phyloP scores from a whole-genome alignment of 2,797 vertebrate genomes.

The Sylvilagus floridanus region DNA sequence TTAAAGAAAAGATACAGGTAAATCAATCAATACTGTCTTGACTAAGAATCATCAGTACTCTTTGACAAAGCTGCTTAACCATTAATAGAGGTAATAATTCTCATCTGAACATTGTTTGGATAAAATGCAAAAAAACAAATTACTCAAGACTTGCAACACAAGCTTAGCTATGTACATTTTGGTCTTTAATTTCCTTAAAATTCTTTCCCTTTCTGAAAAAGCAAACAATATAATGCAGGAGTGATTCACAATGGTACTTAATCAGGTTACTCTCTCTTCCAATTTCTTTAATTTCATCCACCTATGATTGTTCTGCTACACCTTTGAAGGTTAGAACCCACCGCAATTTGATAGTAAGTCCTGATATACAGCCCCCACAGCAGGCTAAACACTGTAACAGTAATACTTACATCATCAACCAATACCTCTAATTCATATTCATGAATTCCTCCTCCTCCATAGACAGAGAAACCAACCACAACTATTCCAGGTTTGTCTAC shows the following conservation, averaged over 20 bases:
- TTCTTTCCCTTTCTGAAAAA: not conserved
- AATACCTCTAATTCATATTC: constrained; percentile 98
- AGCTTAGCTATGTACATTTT: constrained; percentile 7
- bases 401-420: constrained; percentile 96
- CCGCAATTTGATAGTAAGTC: not conserved
- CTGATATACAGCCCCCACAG: not conserved
- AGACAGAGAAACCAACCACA: constrained; percentile 98
- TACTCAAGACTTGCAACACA: not conserved
- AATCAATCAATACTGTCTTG: not conserved
- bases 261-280: not conserved
- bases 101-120: not conserved
- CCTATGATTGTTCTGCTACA: not conserved
- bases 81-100: not conserved
- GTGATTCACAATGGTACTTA: not conserved
- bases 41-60: constrained; percentile 39
- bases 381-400: constrained; percentile 18
- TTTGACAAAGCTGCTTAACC: not conserved
- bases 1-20: not conserved
- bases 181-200: constrained; percentile 44
- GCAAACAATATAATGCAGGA: constrained; percentile 17
- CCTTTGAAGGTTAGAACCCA: not conserved
- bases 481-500: constrained; percentile 98
- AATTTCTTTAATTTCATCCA: not conserved
- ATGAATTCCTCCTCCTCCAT: constrained; percentile 98
- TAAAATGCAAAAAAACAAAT: constrained; percentile 50